Evolutionary conservation across 2,113 vertebrate genomes (phyloP), one percentile per base, ranked within the genome.

Genomic region (Pyxicephalus adspersus): DNA sequence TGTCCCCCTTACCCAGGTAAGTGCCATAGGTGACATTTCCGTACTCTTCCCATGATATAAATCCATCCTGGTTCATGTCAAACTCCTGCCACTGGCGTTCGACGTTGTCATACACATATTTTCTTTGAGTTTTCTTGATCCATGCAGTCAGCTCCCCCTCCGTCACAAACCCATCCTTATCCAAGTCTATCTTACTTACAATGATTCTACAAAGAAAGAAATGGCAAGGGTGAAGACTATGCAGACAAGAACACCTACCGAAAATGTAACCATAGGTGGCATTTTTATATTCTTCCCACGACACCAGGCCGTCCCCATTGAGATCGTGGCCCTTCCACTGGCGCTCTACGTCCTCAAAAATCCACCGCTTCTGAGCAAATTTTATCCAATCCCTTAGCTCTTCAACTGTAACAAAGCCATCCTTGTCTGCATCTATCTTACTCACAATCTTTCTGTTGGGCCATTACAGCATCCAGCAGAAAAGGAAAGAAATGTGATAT

Each of bases 241-340:
- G 3, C 86, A 87, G 1, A 34, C 85, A 66, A 11, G 76, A 8
- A 74, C 83, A 80, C 91, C 70, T 94, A 99, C 98, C 97, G 76
- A 98, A 87, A 84, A 96, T 93, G 88, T 96, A 97, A 85, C 98
- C 96, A 81, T 99, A 99, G 83, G 97, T 98, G 91, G 96, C 97
- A 79, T 99, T 99, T 90, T 94, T 98, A 85, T 99, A 99, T 58
- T 99, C 98, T 74, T 98, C 97, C 98, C 98, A 99, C 72, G 96
- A 95, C 68, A 99, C 91, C 55, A 95, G 86, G 17, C 90, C 91
- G 28, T 99, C 98, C 80, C 92, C 94, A 23, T 98, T 95, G 83
- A 99, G 95, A 92, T 99, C 98, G 7, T 99, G 97, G 85, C 95
- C 95, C 85, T 96, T 98, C 96, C 96, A 98, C 91, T 99, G 97